These are phyloP conservation scores for Heterotilapia buettikoferi DNA, from an alignment of 2,113 vertebrate genomes.

Conservation along the genomic window DNA sequence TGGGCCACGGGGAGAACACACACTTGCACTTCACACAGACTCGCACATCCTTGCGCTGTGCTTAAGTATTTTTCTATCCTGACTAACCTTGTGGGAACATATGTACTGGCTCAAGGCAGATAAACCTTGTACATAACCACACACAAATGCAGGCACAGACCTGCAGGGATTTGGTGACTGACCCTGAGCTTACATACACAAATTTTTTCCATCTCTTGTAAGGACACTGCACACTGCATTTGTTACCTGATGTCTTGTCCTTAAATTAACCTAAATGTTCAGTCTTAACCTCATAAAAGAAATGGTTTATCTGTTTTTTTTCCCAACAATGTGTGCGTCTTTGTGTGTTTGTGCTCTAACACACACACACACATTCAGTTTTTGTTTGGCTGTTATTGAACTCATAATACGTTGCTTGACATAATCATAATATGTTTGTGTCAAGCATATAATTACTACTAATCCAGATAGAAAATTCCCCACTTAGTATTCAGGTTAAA, in stretches of 20 bases:
- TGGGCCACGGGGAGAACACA: slow-evolving; percentile 38
- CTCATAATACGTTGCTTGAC: neutral
- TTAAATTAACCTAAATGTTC: neutral
- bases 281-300: neutral
- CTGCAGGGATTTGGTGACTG: neutral
- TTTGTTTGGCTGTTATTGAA: neutral
- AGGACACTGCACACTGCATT: neutral
- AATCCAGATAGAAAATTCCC: neutral
- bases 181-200: neutral
- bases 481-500: slow-evolving; percentile 7
- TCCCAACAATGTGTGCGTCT: neutral
- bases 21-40: slow-evolving; percentile 17
- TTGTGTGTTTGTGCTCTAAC: neutral
- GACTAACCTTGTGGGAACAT: slow-evolving; percentile 15
- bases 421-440: slow-evolving; percentile 17
- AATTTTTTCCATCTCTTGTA: neutral
- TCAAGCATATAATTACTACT: slow-evolving; percentile 3
- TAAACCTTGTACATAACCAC: neutral
- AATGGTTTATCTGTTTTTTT: neutral
- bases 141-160: neutral
- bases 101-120: slow-evolving; percentile 3
- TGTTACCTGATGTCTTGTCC: neutral
- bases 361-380: neutral
- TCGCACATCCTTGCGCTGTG: neutral
- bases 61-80: neutral